phyloP scores from a whole-genome alignment of 2,797 vertebrate species.

The Sebastes itinus region DNA sequence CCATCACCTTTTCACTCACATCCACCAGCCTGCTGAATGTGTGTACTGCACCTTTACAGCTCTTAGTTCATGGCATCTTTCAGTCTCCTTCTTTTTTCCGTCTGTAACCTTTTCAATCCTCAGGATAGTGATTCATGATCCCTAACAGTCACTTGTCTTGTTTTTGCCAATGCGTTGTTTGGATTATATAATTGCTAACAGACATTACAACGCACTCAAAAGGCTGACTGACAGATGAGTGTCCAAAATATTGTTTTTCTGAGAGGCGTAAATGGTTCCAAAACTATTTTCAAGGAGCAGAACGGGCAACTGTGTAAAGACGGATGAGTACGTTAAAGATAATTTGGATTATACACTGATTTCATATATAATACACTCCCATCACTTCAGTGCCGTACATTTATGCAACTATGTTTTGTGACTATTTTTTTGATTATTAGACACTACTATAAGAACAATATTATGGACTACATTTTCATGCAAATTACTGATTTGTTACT shows the following conservation, averaged over 20 bases:
- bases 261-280: neutral
- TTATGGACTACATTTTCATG: neutral
- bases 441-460: neutral
- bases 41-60: slow-evolving; percentile 8
- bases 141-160: neutral
- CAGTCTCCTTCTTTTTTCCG: neutral
- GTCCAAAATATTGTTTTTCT: too few relatives aligned
- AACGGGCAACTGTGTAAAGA: neutral
- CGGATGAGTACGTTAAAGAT: neutral
- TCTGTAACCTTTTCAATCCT: neutral
- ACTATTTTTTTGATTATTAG: neutral
- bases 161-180: neutral
- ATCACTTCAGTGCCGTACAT: neutral
- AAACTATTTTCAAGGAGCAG: neutral
- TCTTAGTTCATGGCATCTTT: neutral
- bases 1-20: slow-evolving; percentile 42
- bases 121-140: neutral
- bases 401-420: neutral
- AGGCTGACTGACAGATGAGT: slow-evolving; percentile 17
- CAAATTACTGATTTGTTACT: neutral
- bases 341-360: neutral
- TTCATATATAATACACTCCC: neutral
- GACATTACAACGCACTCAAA: neutral
- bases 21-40: slow-evolving; percentile 1
- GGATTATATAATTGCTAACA: neutral